Conservation (phyloP, 2,113 vertebrate species). For the Otus sunia region DNA sequence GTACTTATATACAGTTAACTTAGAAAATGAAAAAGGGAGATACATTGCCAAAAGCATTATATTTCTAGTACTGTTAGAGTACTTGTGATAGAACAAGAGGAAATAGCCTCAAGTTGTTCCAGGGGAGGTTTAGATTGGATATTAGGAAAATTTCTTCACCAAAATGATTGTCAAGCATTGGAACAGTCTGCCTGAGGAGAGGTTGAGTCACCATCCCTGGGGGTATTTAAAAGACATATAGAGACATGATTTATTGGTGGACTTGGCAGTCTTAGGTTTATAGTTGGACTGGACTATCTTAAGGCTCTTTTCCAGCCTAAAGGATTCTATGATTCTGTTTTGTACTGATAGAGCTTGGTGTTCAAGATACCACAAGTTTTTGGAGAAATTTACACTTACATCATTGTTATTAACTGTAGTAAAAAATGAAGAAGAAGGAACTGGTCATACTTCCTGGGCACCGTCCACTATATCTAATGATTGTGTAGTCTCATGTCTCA, state of each 20-base stretch:
- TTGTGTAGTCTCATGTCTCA: neutral
- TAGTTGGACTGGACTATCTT: neutral
- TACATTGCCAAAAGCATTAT: neutral
- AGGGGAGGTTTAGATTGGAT: neutral
- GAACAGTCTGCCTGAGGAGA: neutral
- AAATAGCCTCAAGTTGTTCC: neutral
- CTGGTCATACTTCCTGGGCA: fast-evolving
- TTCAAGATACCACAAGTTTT: neutral
- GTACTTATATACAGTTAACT: neutral
- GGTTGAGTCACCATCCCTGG: neutral
- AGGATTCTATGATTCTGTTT: neutral
- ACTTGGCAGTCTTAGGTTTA: neutral
- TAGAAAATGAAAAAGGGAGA: neutral
- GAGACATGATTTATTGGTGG: neutral
- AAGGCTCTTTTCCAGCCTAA: neutral
- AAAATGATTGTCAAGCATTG: neutral
- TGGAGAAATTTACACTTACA: neutral
- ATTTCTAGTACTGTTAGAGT: neutral
- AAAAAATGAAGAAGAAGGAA: neutral
- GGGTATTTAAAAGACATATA: neutral
- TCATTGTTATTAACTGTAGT: neutral
- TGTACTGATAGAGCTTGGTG: neutral
- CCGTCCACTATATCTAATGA: neutral
- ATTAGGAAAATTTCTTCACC: neutral
- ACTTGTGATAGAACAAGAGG: neutral